Conservation (phyloP, 2,113 vertebrate genomes). For the Corvus moneduloides region DNA sequence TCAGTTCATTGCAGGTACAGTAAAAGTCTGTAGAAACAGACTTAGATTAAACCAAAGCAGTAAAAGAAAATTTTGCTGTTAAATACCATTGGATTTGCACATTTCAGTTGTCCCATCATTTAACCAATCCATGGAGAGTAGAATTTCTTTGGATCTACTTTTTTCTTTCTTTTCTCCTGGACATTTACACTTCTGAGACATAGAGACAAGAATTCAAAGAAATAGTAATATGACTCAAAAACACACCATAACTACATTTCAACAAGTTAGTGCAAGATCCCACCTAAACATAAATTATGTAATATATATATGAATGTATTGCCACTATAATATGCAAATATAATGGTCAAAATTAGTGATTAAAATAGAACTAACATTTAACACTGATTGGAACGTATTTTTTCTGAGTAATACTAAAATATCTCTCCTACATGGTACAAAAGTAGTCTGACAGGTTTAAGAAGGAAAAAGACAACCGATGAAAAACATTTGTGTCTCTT, state of each 20-base stretch:
- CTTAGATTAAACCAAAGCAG: not conserved
- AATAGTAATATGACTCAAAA: not conserved
- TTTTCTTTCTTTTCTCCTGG: not conserved
- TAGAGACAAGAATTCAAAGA: not conserved
- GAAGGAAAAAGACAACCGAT: not conserved
- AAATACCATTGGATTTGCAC: not conserved
- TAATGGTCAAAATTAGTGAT: not conserved
- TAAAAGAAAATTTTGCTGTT: not conserved
- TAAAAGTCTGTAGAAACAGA: not conserved
- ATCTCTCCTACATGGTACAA: not conserved
- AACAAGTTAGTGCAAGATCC: not conserved
- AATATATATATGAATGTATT: not conserved
- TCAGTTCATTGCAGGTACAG: not conserved
- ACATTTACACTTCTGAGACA: not conserved
- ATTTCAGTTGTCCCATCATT: not conserved
- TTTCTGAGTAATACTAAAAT: not conserved
- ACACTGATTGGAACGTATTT: not conserved
- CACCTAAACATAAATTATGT: not conserved
- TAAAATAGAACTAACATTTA: not conserved
- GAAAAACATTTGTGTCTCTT: not conserved
- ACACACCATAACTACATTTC: accelerated
- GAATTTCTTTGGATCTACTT: not conserved
- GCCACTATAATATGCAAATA: not conserved
- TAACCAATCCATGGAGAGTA: not conserved
- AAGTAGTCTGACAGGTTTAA: not conserved